Evolutionary conservation across 2,888 invertebrate species (phyloP), one percentile per base, ranked within the genome.

Genomic region (Drosophila paramelanica): DNA sequence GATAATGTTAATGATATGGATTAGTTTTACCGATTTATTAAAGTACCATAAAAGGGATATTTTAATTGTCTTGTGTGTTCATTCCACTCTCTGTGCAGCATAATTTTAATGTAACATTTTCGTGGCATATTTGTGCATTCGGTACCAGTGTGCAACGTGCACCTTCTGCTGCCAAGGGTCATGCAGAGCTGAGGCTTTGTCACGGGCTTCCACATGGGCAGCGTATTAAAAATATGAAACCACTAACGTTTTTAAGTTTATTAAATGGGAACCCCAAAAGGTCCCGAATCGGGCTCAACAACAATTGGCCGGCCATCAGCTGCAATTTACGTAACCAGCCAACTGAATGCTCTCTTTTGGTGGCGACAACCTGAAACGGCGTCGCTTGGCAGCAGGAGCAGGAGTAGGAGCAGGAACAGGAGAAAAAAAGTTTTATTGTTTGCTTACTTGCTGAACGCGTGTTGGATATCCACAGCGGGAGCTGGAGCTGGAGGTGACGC

Each of bases 401-500:
- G 17, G 17, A 17, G 17, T 17, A 23, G 23, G 3, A 23, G 23
- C 23, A 23, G 17, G 0, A 17, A 17, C 17, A 17, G 17, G 17
- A 17, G 4, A 23, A 56, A 68, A 80, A 72, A 87, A 73, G 73
- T 87, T 85, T 87, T 81, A 75, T 89, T 84, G 83, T 84, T 84
- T 84, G 82, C 89, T 84, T 89, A 84, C 83, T 89, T 89, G 89
- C 70, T 81, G 79, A 73, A 75, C 85, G 71, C 73, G 74, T 84
- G 77, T 67, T 64, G 61, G 57, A 56, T 67, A 43, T 72, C 67
- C 60, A 67, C 64, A 52, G 58, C 49, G 38, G 59, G 52, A 59
- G 60, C 41, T 36, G 69, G 41, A 45, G 36, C 45, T 46, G 50
- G n/a, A 10, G 25, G 25, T 25, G 27, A 6, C 25, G 14, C 31